phyloP scores from a whole-genome alignment of 1,140 invertebrate species.

The Amphibalanus amphitrite region DNA sequence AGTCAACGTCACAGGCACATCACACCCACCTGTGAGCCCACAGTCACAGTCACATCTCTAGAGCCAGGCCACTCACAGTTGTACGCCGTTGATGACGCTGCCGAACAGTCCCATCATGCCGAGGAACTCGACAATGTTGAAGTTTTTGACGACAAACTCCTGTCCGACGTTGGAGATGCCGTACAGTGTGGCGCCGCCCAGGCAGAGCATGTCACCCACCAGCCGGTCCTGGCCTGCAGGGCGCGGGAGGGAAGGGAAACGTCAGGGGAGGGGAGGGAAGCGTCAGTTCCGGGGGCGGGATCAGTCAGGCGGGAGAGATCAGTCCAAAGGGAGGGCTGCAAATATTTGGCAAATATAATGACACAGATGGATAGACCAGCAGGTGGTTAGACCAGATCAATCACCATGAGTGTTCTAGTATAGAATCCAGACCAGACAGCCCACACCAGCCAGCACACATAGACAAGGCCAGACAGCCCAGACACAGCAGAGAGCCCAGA shows the following conservation, averaged over 20 bases:
- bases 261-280: no score
- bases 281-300: no score
- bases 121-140: constrained; percentile 63
- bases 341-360: constrained; percentile 8
- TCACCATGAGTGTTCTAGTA: no score
- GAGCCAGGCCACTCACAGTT: constrained; percentile 52
- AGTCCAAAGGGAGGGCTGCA: no score
- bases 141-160: constrained; percentile 63
- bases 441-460: constrained; percentile 10
- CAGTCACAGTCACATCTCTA: no score
- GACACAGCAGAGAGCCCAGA: no score
- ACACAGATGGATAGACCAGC: constrained; percentile 8
- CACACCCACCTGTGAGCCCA: no score
- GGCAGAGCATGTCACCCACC: constrained; percentile 64
- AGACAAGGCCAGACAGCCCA: constrained; percentile 8
- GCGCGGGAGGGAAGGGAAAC: no score
- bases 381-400: no score
- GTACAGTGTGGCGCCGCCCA: constrained; percentile 61
- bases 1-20: no score
- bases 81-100: constrained; percentile 53
- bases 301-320: no score
- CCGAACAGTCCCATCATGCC: constrained; percentile 69
- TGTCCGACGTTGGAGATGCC: constrained; percentile 64
- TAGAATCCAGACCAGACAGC: constrained; percentile 6
- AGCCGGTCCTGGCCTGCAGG: constrained; percentile 50